Conservation (phyloP, 1,140 invertebrate species). For the Drosophila equinoxialis region DNA sequence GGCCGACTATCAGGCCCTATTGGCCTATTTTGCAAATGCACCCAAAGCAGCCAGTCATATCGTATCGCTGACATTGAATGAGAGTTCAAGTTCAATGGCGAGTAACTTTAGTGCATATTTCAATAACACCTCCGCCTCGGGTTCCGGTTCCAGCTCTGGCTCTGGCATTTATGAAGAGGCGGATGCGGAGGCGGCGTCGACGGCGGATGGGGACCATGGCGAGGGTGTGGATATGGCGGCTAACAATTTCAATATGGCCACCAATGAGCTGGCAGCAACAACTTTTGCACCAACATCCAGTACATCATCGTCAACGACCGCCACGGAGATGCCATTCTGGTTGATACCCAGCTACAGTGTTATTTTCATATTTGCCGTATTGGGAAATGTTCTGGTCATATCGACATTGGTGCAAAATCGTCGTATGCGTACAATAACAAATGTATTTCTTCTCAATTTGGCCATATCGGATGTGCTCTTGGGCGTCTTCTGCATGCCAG, state of each 20-base stretch:
- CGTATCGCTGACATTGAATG: constrained; percentile 57
- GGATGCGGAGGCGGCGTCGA: background rate
- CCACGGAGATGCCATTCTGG: constrained; percentile 73
- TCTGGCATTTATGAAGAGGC: background rate
- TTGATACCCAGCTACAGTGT: constrained; percentile 88
- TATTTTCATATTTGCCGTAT: constrained; percentile 91
- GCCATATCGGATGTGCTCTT: constrained; percentile 92
- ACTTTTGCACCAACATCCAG: background rate
- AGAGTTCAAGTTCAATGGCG: constrained; percentile 4
- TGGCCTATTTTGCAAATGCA: constrained; percentile 63
- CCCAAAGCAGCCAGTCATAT: constrained; percentile 60
- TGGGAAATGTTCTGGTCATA: constrained; percentile 92
- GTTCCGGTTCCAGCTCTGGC: background rate
- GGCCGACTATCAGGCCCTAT: constrained; percentile 49
- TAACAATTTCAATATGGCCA: background rate
- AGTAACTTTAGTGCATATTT: constrained; percentile 2
- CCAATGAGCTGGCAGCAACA: background rate
- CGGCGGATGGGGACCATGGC: background rate
- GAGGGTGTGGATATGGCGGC: no score
- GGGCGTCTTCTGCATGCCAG: constrained; percentile 94
- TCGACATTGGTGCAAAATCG: constrained; percentile 91
- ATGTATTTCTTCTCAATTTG: constrained; percentile 94
- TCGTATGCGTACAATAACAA: constrained; percentile 94
- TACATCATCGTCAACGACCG: constrained; percentile 65
- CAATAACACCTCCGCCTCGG: constrained; percentile 2